Percentiles rank a stretch among this genome's conserved stretches.
Conservation (phyloP, 2,113 vertebrate species). For the Trematomus loennbergii region DNA sequence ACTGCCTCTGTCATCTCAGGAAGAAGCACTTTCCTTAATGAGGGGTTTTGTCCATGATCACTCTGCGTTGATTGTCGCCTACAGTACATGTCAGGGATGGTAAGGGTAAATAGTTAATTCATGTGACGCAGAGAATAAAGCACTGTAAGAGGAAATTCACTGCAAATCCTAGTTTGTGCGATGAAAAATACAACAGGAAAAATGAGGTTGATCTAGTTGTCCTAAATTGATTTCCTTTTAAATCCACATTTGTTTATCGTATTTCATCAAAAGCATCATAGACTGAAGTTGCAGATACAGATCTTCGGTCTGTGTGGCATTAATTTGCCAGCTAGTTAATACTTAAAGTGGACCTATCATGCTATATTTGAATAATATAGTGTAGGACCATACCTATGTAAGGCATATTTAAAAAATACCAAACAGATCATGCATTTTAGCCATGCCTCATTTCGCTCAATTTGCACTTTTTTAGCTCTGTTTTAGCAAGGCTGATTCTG, state of each 20-base stretch:
- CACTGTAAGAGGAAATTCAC: neutral
- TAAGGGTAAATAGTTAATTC: slow-evolving; percentile 9
- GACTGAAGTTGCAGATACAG: neutral
- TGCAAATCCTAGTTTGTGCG: neutral
- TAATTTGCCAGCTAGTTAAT: neutral
- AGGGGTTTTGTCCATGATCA: slow-evolving; percentile 34
- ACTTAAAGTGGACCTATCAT: too few relatives aligned
- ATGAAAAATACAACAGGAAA: neutral
- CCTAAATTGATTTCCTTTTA: too few relatives aligned
- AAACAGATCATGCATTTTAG: too few relatives aligned
- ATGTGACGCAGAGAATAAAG: neutral
- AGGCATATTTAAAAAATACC: too few relatives aligned
- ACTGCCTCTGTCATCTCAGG: neutral
- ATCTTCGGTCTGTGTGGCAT: neutral
- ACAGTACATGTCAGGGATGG: slow-evolving; percentile 16
- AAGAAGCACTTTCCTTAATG: slow-evolving; percentile 41
- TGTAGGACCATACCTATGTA: too few relatives aligned
- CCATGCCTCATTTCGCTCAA: too few relatives aligned
- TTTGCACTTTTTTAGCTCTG: too few relatives aligned
- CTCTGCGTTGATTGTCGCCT: slow-evolving; percentile 18
- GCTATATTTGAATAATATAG: too few relatives aligned
- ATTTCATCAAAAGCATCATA: neutral
- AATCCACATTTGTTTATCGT: neutral
- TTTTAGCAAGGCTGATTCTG: too few relatives aligned
- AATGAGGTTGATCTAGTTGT: neutral